Evolutionary conservation across 2,113 vertebrate genomes (phyloP).

Genomic region (Cervus canadensis): DNA sequence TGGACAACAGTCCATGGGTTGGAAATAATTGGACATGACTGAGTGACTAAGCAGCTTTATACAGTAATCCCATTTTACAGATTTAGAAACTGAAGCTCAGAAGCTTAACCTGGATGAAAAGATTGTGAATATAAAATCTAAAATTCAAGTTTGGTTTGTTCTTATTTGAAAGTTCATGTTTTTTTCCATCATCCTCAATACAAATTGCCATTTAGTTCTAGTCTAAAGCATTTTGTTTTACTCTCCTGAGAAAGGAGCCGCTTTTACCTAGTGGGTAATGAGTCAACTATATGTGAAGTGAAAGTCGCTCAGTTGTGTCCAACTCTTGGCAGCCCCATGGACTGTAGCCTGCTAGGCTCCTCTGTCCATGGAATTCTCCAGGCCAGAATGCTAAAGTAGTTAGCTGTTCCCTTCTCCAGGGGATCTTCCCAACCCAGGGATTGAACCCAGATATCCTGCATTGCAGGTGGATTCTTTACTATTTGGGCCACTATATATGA

Average conservation of each 20-base stretch:
- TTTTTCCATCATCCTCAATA: neutral
- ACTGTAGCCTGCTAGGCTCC: neutral
- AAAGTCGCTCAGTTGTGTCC: neutral
- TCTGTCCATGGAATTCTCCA: neutral
- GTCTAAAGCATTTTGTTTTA: neutral
- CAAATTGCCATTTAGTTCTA: neutral
- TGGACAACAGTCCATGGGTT: neutral
- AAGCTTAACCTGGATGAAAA: neutral
- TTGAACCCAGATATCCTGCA: neutral
- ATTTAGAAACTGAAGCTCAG: neutral
- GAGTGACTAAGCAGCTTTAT: neutral
- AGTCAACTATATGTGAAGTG: neutral
- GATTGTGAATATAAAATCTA: neutral
- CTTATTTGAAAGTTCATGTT: neutral
- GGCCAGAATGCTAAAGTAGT: neutral
- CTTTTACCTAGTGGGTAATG: neutral
- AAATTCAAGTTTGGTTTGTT: neutral
- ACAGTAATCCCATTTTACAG: neutral
- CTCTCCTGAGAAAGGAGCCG: neutral
- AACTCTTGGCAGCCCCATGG: neutral
- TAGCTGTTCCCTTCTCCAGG: neutral
- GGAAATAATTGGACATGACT: neutral
- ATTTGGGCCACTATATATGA: neutral
- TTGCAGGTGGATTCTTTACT: neutral
- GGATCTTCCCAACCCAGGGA: neutral